Conservation (phyloP, 2,113 vertebrate genomes). For the Entosphenus tridentatus region DNA sequence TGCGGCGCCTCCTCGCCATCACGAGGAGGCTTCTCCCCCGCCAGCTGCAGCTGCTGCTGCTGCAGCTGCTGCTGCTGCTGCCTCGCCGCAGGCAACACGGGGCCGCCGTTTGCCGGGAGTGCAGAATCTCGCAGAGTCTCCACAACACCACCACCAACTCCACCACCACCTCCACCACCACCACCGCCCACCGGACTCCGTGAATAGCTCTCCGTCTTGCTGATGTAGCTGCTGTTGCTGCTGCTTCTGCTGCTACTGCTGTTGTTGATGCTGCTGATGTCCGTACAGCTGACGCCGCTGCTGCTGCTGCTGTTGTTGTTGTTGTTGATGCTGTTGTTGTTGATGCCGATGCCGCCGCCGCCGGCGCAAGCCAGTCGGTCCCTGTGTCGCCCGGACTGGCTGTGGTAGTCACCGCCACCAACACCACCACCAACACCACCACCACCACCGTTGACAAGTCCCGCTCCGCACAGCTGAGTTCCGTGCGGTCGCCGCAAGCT, state of each 20-base stretch:
- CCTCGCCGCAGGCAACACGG: conserved; percentile 35
- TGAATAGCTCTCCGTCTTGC: conserved; percentile 13
- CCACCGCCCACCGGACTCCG: conserved; percentile 53
- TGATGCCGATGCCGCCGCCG: conserved; percentile 4
- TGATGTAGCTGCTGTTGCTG: conserved; percentile 10
- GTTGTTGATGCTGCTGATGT: too few species aligned
- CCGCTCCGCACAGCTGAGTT: too few species aligned
- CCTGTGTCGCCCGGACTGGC: too few species aligned
- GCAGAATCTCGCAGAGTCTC: too few species aligned
- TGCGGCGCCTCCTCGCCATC: conserved; percentile 34
- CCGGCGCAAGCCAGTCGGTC: too few species aligned
- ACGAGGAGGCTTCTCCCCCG: too few species aligned
- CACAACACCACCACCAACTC: conserved; percentile 13
- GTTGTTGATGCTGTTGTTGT: conserved; percentile 59
- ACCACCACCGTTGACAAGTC: too few species aligned
- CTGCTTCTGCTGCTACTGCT: too few species aligned
- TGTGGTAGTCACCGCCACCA: too few species aligned
- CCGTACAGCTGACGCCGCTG: conserved; percentile 50
- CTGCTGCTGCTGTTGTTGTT: conserved; percentile 75
- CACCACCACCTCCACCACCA: conserved; percentile 47
- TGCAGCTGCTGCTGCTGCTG: conserved; percentile 50
- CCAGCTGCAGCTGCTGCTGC: conserved; percentile 32
- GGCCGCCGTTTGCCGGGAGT: too few species aligned
- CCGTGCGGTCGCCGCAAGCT: conserved; percentile 38
- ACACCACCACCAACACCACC: too few species aligned